Percentiles rank a stretch among this genome's conserved stretches.
Conservation (phyloP, 2,797 vertebrate species). For the Euthynnus affinis region DNA sequence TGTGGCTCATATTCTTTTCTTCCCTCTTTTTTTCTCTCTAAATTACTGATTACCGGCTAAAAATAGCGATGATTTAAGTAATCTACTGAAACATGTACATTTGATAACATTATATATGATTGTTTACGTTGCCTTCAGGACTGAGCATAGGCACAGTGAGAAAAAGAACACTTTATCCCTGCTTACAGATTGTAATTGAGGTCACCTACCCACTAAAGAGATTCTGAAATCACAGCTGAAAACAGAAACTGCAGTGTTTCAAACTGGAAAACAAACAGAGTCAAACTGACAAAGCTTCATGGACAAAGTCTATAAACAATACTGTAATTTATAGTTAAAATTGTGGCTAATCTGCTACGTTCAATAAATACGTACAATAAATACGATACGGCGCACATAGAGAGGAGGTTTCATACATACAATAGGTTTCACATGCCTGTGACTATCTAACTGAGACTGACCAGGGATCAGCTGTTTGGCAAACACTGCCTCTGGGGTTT, state of each 20-base stretch:
- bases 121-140: not conserved
- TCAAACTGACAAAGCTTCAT: not conserved
- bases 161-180: not conserved
- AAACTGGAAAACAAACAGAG: not conserved
- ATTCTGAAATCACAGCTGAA: constrained; percentile 6
- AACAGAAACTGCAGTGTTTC: not conserved
- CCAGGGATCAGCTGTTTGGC: constrained; percentile 51
- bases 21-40: constrained; percentile 16
- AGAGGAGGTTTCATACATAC: too few relatives aligned
- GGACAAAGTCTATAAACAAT: too few relatives aligned
- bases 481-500: constrained; percentile 13
- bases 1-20: constrained; percentile 29
- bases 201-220: not conserved
- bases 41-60: constrained; percentile 46
- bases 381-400: too few relatives aligned
- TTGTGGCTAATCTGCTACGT: not conserved
- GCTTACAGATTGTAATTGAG: constrained; percentile 22
- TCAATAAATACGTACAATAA: too few relatives aligned
- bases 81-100: constrained; percentile 15
- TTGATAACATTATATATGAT: not conserved
- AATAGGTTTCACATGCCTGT: not conserved
- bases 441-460: constrained; percentile 7
- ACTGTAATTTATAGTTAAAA: not conserved
- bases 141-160: too few relatives aligned
- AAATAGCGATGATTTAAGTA: constrained; percentile 43